Conservation (phyloP, 2,797 vertebrate species). For the Chloroceryle inda region DNA sequence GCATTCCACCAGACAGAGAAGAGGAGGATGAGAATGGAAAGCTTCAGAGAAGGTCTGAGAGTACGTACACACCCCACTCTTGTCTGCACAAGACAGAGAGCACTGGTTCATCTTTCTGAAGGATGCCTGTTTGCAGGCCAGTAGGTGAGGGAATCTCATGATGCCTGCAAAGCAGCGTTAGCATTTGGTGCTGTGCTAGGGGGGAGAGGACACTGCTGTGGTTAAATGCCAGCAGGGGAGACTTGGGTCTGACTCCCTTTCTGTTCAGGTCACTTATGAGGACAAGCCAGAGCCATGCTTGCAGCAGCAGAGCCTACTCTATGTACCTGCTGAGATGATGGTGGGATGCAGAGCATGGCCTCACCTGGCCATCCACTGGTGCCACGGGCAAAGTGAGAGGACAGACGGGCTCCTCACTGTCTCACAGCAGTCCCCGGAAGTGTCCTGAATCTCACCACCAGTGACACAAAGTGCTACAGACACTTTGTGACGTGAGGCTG, state of each 20-base stretch:
- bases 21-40: not conserved
- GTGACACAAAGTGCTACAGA: not conserved
- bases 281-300: not conserved
- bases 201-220: not conserved
- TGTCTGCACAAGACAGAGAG: not conserved
- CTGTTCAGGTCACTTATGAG: not conserved
- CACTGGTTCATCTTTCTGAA: not conserved
- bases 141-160: not conserved
- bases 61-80: accelerated
- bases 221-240: accelerated
- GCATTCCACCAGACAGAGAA: not conserved
- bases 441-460: not conserved
- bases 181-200: not conserved
- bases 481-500: accelerated
- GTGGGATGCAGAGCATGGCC: not conserved
- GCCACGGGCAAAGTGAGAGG: not conserved
- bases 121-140: not conserved
- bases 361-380: not conserved
- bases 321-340: not conserved
- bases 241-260: not conserved
- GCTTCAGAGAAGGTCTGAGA: not conserved
- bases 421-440: not conserved
- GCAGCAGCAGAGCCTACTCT: not conserved
- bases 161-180: not conserved
- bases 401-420: not conserved